A percentile compares a stretch with the other conserved stretches of the same genome.
phyloP scores from a whole-genome alignment of 2,888 invertebrate species.

The Drosophila algonquin region DNA sequence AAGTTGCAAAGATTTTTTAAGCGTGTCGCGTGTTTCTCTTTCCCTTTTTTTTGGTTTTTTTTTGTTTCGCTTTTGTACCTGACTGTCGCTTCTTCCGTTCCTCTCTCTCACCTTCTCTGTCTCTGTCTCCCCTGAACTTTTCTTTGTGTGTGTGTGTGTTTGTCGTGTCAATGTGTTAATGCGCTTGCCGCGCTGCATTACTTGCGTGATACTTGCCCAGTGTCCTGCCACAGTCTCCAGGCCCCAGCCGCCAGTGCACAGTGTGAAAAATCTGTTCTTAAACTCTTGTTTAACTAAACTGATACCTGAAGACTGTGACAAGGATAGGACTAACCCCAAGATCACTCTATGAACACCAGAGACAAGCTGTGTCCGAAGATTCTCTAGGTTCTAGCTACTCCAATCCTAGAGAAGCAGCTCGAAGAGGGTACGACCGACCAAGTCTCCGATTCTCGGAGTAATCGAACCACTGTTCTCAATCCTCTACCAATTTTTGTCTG shows the following conservation, averaged over 20 bases:
- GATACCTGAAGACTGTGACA: too few relatives aligned
- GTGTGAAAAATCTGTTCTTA: too few relatives aligned
- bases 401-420: too few relatives aligned
- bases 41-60: constrained; percentile 6
- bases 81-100: constrained; percentile 6
- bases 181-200: constrained; percentile 67
- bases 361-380: too few relatives aligned
- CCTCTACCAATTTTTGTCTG: constrained; percentile 39
- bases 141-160: constrained; percentile 33
- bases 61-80: constrained; percentile 25
- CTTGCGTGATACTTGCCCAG: constrained; percentile 66
- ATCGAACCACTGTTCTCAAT: constrained; percentile 17
- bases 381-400: too few relatives aligned
- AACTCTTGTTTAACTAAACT: too few relatives aligned
- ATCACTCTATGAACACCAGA: too few relatives aligned
- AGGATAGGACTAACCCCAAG: too few relatives aligned
- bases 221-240: background rate
- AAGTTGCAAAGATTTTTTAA: constrained; percentile 78
- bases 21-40: constrained; percentile 59
- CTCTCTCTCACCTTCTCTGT: background rate
- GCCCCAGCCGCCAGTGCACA: background rate
- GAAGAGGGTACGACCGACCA: too few relatives aligned
- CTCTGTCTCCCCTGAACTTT: constrained; percentile 12
- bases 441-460: too few relatives aligned
- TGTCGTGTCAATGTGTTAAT: constrained; percentile 65